A percentile compares a stretch with the other conserved stretches of the same genome.
phyloP scores from a whole-genome alignment of 2,888 invertebrate genomes.

The Trisateles emortualis region DNA sequence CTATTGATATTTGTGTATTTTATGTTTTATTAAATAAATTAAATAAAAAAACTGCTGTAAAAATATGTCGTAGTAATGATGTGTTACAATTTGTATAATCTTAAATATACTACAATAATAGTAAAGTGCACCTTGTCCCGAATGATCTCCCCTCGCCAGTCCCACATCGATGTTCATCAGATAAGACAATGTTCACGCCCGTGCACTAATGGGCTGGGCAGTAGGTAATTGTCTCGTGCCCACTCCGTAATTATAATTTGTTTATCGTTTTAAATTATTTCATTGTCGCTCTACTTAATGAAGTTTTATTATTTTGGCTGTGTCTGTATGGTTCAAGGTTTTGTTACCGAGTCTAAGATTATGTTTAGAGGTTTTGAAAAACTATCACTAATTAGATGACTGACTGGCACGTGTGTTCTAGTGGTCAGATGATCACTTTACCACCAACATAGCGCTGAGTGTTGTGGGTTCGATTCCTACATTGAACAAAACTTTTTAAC shows the following conservation, averaged over 20 bases:
- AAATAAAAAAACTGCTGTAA: too few species aligned
- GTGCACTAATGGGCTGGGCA: slow-evolving; percentile 27
- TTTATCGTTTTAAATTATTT: slow-evolving; percentile 14
- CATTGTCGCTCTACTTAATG: slow-evolving; percentile 10
- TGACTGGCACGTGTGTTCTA: too few species aligned
- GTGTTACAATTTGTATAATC: neutral
- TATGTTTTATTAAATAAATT: too few species aligned
- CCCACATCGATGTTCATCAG: slow-evolving; percentile 32
- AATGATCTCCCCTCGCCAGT: neutral
- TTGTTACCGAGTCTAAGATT: too few species aligned
- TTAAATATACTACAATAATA: neutral
- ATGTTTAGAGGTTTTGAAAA: too few species aligned
- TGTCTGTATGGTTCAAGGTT: neutral
- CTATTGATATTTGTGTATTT: too few species aligned
- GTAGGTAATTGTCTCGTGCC: slow-evolving; percentile 30
- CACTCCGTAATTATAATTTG: slow-evolving; percentile 34
- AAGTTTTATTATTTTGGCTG: neutral
- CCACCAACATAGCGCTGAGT: too few species aligned
- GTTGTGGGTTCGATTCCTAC: too few species aligned
- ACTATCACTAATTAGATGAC: too few species aligned
- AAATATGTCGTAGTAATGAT: too few species aligned
- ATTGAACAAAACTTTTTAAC: too few species aligned
- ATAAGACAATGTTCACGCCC: slow-evolving; percentile 47
- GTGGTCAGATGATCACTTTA: too few species aligned
- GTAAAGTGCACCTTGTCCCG: neutral